Conservation (phyloP, 2,888 invertebrate species). For the Aromia moschata region DNA sequence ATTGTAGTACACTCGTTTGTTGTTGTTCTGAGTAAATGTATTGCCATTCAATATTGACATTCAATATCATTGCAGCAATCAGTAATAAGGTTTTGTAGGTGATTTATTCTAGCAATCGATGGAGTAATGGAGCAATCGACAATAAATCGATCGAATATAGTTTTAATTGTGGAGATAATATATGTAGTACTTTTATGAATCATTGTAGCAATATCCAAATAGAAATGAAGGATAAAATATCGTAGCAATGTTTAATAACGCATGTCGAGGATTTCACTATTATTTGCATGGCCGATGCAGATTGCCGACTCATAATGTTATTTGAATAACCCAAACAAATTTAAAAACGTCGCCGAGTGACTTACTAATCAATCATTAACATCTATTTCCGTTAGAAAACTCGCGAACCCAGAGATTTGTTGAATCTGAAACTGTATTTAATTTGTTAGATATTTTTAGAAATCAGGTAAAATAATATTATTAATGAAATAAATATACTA, state of each 20-base stretch:
- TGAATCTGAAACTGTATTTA: too few species aligned
- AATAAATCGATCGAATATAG: neutral
- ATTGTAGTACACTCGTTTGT: slow-evolving; percentile 3
- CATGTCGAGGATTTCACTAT: neutral
- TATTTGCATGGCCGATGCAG: too few species aligned
- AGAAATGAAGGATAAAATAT: neutral
- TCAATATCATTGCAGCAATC: slow-evolving; percentile 2
- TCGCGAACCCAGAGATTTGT: too few species aligned
- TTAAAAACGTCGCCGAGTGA: too few species aligned
- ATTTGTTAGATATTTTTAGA: too few species aligned
- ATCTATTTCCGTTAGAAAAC: too few species aligned
- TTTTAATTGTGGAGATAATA: slow-evolving; percentile 2
- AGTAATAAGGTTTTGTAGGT: slow-evolving; percentile 6
- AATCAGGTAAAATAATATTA: too few species aligned
- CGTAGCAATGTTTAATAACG: slow-evolving; percentile 3
- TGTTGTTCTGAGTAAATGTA: slow-evolving; percentile 4
- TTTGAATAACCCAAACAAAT: too few species aligned
- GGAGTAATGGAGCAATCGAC: slow-evolving; percentile 4
- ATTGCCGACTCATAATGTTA: too few species aligned
- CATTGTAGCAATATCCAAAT: slow-evolving; percentile 5
- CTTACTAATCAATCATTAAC: too few species aligned
- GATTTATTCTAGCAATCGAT: slow-evolving; percentile 5
- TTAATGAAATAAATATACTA: too few species aligned
- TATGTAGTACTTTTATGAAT: slow-evolving; percentile 1
- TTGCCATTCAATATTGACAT: slow-evolving; percentile 7